These are phyloP conservation scores for Diprion similis DNA, from an alignment of 1,140 invertebrate species.

Conservation along the genomic window DNA sequence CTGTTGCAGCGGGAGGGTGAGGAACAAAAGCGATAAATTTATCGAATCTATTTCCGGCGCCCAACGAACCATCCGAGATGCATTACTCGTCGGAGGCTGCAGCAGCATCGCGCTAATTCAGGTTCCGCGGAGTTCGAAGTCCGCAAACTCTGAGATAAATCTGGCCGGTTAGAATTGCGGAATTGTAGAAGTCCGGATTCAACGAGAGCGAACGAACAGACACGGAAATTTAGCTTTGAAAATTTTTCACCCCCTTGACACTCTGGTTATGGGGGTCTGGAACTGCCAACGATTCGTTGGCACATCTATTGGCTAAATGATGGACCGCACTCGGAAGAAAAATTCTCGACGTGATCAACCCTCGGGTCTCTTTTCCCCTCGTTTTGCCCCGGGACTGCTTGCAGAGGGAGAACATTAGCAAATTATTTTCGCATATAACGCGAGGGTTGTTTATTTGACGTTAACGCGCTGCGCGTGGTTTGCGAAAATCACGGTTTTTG, in stretches of 20 bases:
- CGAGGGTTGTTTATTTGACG: neutral
- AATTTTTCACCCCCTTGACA: neutral
- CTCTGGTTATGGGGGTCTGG: neutral
- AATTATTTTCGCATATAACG: no score
- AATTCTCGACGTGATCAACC: no score
- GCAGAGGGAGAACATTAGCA: no score
- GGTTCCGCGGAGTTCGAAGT: no score
- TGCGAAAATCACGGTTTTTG: neutral
- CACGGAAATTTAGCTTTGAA: neutral
- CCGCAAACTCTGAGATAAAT: neutral
- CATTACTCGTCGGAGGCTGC: neutral
- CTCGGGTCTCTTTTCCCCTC: no score
- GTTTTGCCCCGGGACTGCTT: no score
- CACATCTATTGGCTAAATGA: slow-evolving; percentile 6
- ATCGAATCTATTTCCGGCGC: neutral
- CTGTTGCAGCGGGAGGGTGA: neutral
- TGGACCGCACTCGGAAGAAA: slow-evolving; percentile 20
- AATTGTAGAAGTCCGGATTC: neutral
- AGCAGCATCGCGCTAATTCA: neutral
- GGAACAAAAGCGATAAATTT: slow-evolving; percentile 9
- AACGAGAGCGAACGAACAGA: no score
- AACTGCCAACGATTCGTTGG: neutral
- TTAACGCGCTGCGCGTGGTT: neutral
- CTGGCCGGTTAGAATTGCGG: neutral
- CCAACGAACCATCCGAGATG: neutral